Percentiles rank a stretch among this genome's conserved stretches.
Conservation (phyloP, 1,140 invertebrate genomes). For the Bombus superbus region DNA sequence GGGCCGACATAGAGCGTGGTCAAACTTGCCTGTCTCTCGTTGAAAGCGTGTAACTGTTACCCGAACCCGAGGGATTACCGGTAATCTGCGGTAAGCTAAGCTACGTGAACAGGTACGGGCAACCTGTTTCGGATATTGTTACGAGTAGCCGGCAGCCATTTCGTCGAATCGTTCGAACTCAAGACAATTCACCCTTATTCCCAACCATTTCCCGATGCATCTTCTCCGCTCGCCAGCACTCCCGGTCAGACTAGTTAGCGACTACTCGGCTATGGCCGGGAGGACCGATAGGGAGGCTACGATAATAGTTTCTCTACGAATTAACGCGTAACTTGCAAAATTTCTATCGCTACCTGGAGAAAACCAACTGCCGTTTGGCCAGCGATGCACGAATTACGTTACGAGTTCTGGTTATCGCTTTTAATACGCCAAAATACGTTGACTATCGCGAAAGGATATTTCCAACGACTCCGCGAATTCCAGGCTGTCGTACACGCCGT, state of each 20-base stretch:
- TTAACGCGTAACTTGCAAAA: constrained; percentile 58
- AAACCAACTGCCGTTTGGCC: constrained; percentile 9
- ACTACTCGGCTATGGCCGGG: background rate
- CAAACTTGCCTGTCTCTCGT: constrained; percentile 63
- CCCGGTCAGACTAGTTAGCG: constrained; percentile 46
- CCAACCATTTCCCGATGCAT: constrained; percentile 5
- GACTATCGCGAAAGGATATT: background rate
- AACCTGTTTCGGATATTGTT: constrained; percentile 75
- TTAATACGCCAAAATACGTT: constrained; percentile 29
- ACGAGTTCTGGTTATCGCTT: constrained; percentile 13
- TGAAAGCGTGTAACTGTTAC: constrained; percentile 74
- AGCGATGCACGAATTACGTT: background rate
- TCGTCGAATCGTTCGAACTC: constrained; percentile 65
- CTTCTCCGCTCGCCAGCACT: background rate
- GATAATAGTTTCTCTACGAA: constrained; percentile 50
- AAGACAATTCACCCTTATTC: constrained; percentile 36
- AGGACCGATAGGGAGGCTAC: background rate
- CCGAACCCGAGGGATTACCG: constrained; percentile 72
- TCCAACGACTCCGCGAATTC: background rate
- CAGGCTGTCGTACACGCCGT: background rate
- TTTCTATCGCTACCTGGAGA: constrained; percentile 39
- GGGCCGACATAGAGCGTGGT: constrained; percentile 35
- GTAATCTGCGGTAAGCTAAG: constrained; percentile 76
- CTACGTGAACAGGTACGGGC: constrained; percentile 60
- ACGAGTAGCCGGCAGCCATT: constrained; percentile 66